A percentile compares a stretch with the other conserved stretches of the same genome.
phyloP scores from a whole-genome alignment of 2,888 invertebrate species.

The Iselma pallidipennis region DNA sequence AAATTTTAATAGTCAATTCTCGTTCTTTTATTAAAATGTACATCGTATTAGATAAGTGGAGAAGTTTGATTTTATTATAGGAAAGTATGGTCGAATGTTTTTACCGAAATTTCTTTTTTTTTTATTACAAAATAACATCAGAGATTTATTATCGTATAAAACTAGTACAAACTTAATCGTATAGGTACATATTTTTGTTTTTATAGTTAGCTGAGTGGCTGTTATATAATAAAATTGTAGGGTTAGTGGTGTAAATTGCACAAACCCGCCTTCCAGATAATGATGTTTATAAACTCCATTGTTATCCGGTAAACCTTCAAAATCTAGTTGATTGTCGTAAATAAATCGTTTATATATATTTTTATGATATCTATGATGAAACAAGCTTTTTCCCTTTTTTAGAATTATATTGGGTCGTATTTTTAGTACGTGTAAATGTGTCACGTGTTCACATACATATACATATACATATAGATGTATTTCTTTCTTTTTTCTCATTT shows the following conservation, averaged over 20 bases:
- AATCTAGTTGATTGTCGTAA: no score
- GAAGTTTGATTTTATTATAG: no score
- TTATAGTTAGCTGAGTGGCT: neutral
- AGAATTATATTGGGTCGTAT: neutral
- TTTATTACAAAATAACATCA: neutral
- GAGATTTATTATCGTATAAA: neutral
- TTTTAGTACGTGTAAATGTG: conserved; percentile 8
- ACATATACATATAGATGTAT: neutral
- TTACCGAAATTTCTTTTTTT: no score
- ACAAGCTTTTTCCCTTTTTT: neutral
- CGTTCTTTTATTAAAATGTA: no score
- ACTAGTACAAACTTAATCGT: neutral
- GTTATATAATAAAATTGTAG: no score
- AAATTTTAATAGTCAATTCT: no score
- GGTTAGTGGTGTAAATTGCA: neutral
- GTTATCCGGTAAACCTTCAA: neutral
- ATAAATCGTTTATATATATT: neutral
- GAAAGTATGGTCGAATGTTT: no score
- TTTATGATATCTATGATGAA: neutral
- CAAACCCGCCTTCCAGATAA: neutral
- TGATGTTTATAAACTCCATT: neutral
- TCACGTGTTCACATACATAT: neutral
- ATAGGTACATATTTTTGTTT: neutral
- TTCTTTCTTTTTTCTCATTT: conserved; percentile 1
- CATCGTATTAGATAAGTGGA: no score